Base-by-base conservation (phyloP, 1,140 invertebrate genomes). In the Listronotus bonariensis region DNA sequence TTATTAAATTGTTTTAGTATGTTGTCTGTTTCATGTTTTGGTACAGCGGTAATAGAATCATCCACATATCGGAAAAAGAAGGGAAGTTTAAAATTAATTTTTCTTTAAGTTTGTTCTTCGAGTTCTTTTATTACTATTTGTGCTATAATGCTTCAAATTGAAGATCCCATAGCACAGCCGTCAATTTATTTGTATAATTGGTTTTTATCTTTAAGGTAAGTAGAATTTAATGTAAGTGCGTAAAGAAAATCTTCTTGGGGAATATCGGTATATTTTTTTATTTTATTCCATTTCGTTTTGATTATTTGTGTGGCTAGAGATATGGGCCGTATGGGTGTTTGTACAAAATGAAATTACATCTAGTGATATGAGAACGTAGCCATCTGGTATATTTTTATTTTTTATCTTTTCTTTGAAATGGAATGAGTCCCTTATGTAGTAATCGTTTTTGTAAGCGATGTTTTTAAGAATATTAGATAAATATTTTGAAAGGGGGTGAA, bases 161-260 rank as follows among this genome's bases (percentile, higher is more conserved):
- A 18, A 11, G 60, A 55, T 1, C 60, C 60, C 51, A 63, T 63
- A 15, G 60, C 60, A 32, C 38, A 45, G 3, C 52, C 60, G 0
- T 63, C 60, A 4, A 63, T 42, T 55, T 54, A 40, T 46, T 63
- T 55, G 31, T 41, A 63, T n/a, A 53, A 42, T 15, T 45, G 1
- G 5, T 63, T 36, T 54, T 55, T 34, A 32, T 42, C 45, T 26
- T 14, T 12, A 34, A 63, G 54, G 18, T 36, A 61, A 20, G 17
- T 61, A 7, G 51, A 26, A 42, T 55, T 40, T 12, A 63, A 26
- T 34, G 49, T 14, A 54, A 15, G 31, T n/a, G n/a, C n/a, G n/a
- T n/a, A n/a, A n/a, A n/a, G n/a, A n/a, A 43, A 54, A 17, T 63
- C 40, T 15, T 54, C 49, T 54, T 6, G 2, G 8, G n/a, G 45